Evolutionary conservation across 2,888 invertebrate species (phyloP).

Genomic region (Philereme vetulata): DNA sequence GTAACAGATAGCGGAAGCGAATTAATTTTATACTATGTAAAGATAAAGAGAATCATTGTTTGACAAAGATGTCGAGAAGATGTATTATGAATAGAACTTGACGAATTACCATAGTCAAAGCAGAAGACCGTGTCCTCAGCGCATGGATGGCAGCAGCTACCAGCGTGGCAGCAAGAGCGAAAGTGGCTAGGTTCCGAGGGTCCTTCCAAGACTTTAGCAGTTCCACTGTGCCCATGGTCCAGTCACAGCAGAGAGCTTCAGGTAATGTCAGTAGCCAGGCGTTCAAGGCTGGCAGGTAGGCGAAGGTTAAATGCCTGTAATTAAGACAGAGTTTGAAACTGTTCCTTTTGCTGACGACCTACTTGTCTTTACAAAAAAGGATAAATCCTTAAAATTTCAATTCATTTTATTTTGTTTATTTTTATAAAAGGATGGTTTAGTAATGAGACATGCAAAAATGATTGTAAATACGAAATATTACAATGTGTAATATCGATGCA

Average conservation of each 20-base stretch:
- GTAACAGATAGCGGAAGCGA: too few species aligned
- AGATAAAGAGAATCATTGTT: too few species aligned
- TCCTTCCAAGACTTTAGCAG: slow-evolving; percentile 92
- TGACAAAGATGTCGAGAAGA: not conserved
- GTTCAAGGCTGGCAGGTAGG: slow-evolving; percentile 95
- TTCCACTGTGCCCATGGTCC: slow-evolving; percentile 99
- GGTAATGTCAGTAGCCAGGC: slow-evolving; percentile 95
- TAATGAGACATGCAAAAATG: too few species aligned
- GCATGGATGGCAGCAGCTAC: slow-evolving; percentile 82
- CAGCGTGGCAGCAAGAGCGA: slow-evolving; percentile 86
- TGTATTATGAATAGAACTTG: not conserved
- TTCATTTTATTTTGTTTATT: too few species aligned
- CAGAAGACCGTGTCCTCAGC: slow-evolving; percentile 68
- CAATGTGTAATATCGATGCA: too few species aligned
- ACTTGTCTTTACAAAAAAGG: too few species aligned
- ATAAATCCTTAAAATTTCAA: too few species aligned
- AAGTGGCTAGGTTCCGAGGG: slow-evolving; percentile 91
- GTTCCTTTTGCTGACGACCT: too few species aligned
- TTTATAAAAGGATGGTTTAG: too few species aligned
- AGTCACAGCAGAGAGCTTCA: slow-evolving; percentile 96
- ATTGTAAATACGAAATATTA: too few species aligned
- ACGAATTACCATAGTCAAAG: slow-evolving; percentile 68
- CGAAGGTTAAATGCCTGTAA: slow-evolving; percentile 93
- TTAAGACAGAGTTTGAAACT: not conserved
- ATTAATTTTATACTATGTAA: too few species aligned